A percentile compares a stretch with the other conserved stretches of the same genome.
phyloP scores from a whole-genome alignment of 2,797 vertebrate species.

The Neosilurus mollespiculum region DNA sequence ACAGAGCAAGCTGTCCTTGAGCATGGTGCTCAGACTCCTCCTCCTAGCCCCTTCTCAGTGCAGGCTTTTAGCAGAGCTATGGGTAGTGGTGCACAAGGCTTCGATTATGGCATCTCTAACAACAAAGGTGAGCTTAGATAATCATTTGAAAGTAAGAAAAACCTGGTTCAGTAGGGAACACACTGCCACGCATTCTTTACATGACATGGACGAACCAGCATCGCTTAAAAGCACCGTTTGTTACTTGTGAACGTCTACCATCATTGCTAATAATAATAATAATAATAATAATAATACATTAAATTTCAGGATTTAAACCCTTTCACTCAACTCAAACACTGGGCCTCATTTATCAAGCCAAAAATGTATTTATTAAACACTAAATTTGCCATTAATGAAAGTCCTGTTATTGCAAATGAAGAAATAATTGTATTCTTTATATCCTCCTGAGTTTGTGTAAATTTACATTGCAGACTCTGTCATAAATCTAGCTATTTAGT shows the following conservation, averaged over 20 bases:
- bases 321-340: background rate
- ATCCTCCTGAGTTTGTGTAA: background rate
- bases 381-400: background rate
- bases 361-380: too few species aligned
- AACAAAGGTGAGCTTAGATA: slow-evolving; percentile 87
- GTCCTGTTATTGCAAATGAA: background rate
- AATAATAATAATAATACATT: slow-evolving; percentile 1
- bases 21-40: slow-evolving; percentile 90
- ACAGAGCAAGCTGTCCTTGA: slow-evolving; percentile 91
- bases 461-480: background rate
- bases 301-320: background rate
- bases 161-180: background rate
- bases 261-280: background rate
- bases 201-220: background rate
- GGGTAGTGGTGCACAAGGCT: slow-evolving; percentile 88
- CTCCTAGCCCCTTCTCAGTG: slow-evolving; percentile 95
- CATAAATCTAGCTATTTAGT: background rate
- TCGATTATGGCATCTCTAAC: slow-evolving; percentile 96
- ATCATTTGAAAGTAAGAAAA: background rate
- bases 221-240: slow-evolving; percentile 14
- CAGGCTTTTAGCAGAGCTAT: slow-evolving; percentile 90
- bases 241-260: slow-evolving; percentile 6
- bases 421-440: background rate
- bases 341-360: slow-evolving; percentile 13
- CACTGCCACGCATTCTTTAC: background rate